Conservation (phyloP, 1,140 invertebrate species). For the Pseudomyrmex dendroicus region DNA sequence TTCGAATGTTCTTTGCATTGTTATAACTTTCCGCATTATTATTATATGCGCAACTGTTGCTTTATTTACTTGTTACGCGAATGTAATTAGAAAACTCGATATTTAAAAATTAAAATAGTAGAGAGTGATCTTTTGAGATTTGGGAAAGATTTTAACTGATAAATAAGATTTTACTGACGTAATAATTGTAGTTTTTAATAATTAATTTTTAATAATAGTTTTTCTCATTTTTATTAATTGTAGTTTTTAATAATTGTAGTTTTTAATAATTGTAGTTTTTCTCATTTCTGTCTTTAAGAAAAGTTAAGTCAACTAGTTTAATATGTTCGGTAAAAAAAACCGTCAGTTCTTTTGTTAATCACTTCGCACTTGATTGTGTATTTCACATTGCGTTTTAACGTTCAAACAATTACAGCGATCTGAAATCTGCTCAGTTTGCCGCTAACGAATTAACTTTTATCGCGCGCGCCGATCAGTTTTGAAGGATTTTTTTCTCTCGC, state of each 20-base stretch:
- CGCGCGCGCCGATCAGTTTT: constrained; percentile 59
- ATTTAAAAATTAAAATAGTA: not conserved
- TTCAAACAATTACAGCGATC: constrained; percentile 34
- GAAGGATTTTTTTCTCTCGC: constrained; percentile 56
- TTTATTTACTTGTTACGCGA: not conserved
- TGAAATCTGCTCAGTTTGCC: constrained; percentile 42
- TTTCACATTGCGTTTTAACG: constrained; percentile 2
- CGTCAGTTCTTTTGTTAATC: not conserved
- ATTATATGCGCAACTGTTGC: not conserved
- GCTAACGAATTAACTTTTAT: constrained; percentile 56
- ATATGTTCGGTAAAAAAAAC: too few relatives aligned
- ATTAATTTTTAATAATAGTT: not conserved
- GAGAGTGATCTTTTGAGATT: too few relatives aligned
- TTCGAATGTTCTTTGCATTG: constrained; percentile 4
- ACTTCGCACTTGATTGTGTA: not conserved
- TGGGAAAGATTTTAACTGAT: not conserved
- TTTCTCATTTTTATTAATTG: too few relatives aligned
- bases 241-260: too few relatives aligned
- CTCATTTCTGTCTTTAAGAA: not conserved
- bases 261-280: not conserved
- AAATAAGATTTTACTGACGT: not conserved
- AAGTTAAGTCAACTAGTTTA: too few relatives aligned
- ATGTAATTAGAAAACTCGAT: not conserved
- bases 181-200: too few relatives aligned
- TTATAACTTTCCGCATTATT: constrained; percentile 25